Conservation (phyloP, 2,888 invertebrate genomes). For the Diarsia dahlii region DNA sequence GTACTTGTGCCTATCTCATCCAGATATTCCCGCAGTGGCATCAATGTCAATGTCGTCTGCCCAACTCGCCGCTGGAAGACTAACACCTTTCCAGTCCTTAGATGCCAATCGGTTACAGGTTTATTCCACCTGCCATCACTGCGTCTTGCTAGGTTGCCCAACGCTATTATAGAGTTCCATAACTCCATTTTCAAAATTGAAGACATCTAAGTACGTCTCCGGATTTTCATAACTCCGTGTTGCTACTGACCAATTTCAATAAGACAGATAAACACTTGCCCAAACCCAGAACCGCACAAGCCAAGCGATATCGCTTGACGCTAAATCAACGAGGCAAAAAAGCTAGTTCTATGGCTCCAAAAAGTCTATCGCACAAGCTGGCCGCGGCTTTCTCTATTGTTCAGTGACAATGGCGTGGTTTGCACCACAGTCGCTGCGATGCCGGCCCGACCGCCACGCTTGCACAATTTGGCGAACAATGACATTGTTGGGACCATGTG, state of each 20-base stretch:
- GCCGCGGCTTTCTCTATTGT: constrained; percentile 87
- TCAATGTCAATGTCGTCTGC: too few species aligned
- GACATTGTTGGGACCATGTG: constrained; percentile 74
- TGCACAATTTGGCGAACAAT: constrained; percentile 77
- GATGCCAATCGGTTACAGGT: too few species aligned
- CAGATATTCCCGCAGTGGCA: too few species aligned
- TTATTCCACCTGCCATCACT: too few species aligned
- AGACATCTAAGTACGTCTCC: too few species aligned
- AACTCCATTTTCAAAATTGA: too few species aligned
- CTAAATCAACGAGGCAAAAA: not conserved
- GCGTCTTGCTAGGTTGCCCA: too few species aligned
- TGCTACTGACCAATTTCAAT: not conserved
- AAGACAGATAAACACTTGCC: not conserved
- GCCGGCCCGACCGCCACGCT: constrained; percentile 70
- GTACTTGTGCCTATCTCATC: too few species aligned
- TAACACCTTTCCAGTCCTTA: too few species aligned
- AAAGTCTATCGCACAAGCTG: constrained; percentile 60
- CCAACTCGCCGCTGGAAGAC: too few species aligned
- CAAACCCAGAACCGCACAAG: too few species aligned
- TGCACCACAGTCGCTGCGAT: constrained; percentile 72
- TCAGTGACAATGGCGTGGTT: constrained; percentile 82
- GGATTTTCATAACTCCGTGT: not conserved
- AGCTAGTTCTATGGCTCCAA: constrained; percentile 48
- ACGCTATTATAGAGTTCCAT: too few species aligned
- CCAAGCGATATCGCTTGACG: not conserved